phyloP scores from a whole-genome alignment of 2,113 vertebrate species.

The Hyaena hyaena region DNA sequence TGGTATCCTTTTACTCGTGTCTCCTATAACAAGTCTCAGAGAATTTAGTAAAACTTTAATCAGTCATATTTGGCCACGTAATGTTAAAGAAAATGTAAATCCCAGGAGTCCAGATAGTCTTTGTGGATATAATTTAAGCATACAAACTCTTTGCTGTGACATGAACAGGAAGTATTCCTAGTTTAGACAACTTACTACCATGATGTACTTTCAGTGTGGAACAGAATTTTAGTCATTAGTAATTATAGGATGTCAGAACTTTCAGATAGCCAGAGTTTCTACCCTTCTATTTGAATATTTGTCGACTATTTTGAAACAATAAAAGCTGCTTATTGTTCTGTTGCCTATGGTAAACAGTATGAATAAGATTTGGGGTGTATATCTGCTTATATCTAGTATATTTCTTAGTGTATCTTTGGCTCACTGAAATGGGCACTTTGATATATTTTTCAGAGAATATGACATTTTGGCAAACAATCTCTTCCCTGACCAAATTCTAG shows the following conservation, averaged over 20 bases:
- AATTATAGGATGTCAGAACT: not conserved
- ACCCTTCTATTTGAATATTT: conserved; percentile 14
- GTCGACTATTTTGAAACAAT: conserved; percentile 22
- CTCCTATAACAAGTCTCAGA: conserved; percentile 33
- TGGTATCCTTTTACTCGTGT: conserved; percentile 12
- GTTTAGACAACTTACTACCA: not conserved
- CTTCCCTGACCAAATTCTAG: not conserved
- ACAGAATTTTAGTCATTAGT: not conserved
- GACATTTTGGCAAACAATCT: conserved; percentile 29
- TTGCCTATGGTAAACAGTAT: conserved; percentile 31
- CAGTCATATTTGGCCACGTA: not conserved
- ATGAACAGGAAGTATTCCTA: not conserved
- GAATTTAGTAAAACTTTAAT: conserved; percentile 25
- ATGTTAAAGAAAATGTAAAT: conserved; percentile 51
- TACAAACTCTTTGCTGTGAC: not conserved
- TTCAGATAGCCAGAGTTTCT: not conserved
- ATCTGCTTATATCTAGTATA: not conserved
- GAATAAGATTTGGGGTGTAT: not conserved
- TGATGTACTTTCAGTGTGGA: not conserved
- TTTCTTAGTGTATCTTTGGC: not conserved
- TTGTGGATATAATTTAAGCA: conserved; percentile 31
- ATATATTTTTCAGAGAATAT: conserved; percentile 44
- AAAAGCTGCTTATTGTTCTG: conserved; percentile 23
- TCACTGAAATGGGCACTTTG: conserved; percentile 14
- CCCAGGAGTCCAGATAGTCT: not conserved